Evolutionary conservation across 2,113 vertebrate species (phyloP), one percentile per base, ranked within the genome.

Genomic region (Melanocharis versteri): DNA sequence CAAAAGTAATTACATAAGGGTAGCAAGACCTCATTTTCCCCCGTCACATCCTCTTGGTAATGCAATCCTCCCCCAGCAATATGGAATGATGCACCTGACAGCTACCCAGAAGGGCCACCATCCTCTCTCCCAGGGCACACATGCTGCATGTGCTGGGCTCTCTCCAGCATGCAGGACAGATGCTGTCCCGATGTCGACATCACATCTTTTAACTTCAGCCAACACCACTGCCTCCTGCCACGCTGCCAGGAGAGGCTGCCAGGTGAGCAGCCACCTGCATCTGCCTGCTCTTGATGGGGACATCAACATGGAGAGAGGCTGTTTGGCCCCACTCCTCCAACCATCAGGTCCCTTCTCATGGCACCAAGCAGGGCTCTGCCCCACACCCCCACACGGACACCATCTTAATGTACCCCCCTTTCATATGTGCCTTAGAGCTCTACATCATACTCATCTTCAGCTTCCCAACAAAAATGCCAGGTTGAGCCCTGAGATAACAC

Each of bases 1-100:
- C 26, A 86, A 71, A 91, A 86, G 57, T 39, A 83, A 80, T 89
- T 88, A 95, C n/a, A 37, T 88, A 93, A 94, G 45, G 64, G 40
- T 18, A 83, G 60, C 23, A 13, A 93, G 79, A 92, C 72, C 79
- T 93, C 6, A 1, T 86, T 93, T 86, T 48, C 68, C n/a, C 33
- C 42, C 4, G 0, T 71, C 90, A 78, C 83, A 64, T 50, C 54
- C 53, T 79, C 76, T 89, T 85, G 73, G 44, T 89, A 95, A 90
- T 17, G n/a, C 35, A 89, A 71, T 71, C 87, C 69, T 82, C 80
- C 72, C 15, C 24, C 87, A 93, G 45, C 61, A 89, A 72, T 50
- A 82, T 31, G 57, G n/a, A 61, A 91, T 84, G 42, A 93, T 5
- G 4, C 14, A 22, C 28, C 71, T 50, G 45, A 91, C 40, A 76